Conservation (phyloP, 2,888 invertebrate genomes). For the Tolmerus cingulatus region DNA sequence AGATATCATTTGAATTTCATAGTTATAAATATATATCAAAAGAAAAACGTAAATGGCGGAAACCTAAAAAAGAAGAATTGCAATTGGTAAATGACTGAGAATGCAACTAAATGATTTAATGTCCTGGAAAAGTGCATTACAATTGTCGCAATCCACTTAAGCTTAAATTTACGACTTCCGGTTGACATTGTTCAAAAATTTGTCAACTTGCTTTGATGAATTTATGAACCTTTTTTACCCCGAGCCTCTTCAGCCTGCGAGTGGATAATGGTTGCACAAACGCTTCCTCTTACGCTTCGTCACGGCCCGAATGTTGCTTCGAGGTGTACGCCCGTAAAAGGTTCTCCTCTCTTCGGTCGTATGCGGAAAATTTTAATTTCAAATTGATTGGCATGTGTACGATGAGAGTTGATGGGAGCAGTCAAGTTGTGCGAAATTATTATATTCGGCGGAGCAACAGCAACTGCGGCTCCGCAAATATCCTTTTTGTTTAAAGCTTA, state of each 20-base stretch:
- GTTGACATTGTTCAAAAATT: conserved; percentile 49
- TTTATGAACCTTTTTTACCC: conserved; percentile 49
- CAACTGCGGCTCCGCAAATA: not conserved
- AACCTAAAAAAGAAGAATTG: not conserved
- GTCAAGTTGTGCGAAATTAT: not conserved
- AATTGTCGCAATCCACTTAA: not conserved
- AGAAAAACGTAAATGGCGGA: not conserved
- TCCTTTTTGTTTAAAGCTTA: not conserved
- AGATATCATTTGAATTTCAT: no score
- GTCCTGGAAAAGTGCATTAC: not conserved
- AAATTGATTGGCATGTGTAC: conserved; percentile 20
- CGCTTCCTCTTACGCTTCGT: not conserved
- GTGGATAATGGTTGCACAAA: conserved; percentile 27
- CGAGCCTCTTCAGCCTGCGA: not conserved
- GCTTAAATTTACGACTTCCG: conserved; percentile 45
- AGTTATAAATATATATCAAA: no score
- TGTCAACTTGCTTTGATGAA: conserved; percentile 50
- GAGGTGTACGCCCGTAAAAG: not conserved
- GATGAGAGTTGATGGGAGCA: not conserved
- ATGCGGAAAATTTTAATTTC: conserved; percentile 19
- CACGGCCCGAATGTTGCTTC: not conserved
- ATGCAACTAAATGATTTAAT: not conserved
- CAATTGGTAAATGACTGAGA: not conserved
- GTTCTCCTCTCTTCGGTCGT: not conserved
- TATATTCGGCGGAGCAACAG: not conserved